phyloP scores from a whole-genome alignment of 2,888 invertebrate species.

The Pristionchus exspectatus region DNA sequence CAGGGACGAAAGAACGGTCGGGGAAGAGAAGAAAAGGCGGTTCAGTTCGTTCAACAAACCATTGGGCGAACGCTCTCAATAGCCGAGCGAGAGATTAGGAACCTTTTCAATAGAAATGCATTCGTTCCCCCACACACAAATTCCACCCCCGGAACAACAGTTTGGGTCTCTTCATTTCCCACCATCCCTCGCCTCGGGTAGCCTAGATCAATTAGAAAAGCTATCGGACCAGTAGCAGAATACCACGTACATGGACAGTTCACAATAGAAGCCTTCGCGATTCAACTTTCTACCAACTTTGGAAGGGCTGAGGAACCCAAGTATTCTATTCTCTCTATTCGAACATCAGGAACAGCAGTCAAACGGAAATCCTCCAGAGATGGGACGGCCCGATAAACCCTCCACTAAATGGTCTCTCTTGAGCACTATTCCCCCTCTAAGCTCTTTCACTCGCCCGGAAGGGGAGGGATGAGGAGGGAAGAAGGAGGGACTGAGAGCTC shows the following conservation, averaged over 20 bases:
- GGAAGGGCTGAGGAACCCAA: not conserved
- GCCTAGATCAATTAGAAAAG: not conserved
- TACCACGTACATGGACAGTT: too few relatives aligned
- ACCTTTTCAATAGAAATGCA: not conserved
- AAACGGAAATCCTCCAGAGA: not conserved
- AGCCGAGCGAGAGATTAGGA: not conserved
- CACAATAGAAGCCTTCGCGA: too few relatives aligned
- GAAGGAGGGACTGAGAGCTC: not conserved
- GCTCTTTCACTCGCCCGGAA: conserved; percentile 12
- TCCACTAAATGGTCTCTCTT: conserved; percentile 27
- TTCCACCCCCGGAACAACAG: not conserved
- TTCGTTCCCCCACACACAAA: not conserved
- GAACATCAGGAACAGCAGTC: not conserved
- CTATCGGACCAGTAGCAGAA: not conserved
- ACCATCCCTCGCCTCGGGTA: not conserved
- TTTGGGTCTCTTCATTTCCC: not conserved
- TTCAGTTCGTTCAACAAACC: conserved; percentile 1
- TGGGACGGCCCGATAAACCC: conserved; percentile 36
- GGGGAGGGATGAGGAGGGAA: conserved; percentile 13
- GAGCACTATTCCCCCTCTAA: not conserved
- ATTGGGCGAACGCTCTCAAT: not conserved
- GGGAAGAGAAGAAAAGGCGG: not conserved
- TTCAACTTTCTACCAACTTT: too few relatives aligned
- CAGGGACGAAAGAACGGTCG: not conserved
- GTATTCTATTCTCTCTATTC: too few relatives aligned